Base-by-base conservation (phyloP, 1,140 invertebrate species). In the Drosophila eugracilis region DNA sequence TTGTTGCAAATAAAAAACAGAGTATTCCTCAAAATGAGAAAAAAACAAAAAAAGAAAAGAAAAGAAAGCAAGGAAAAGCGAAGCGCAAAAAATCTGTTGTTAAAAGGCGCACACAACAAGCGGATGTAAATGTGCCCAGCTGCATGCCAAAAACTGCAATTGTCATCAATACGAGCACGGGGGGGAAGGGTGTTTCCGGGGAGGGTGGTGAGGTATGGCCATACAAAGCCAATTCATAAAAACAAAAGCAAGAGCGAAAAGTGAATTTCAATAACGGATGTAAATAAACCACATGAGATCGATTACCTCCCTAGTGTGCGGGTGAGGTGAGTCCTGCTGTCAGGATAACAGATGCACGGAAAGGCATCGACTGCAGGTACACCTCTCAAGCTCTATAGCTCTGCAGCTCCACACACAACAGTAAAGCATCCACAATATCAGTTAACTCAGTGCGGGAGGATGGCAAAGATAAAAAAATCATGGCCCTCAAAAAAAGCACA, bases 281-380 rank as follows among this genome's bases (percentile, higher is more conserved):
- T 86, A 81, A 88, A 86, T 86, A 80, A 86, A 88, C 81, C 81
- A 77, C 81, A 86, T 77, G 83, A 81, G 81, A 86, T 86, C 81
- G 81, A 86, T 86, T 86, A 86, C 81, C 62, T 81, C 63, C 73
- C 62, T 78, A 78, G 81, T 47, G 75, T 78, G 79, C 74, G 60
- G 44, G 76, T 52, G 69, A 57, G 75, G 30, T 52, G 76, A 72
- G 47, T 73, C 76, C 76, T 67, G 72, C 65, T 79, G 76, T 72
- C 79, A 85, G 79, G 79, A 85, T 79, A 84, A 85, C 79, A 84
- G 80, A 84, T 84, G 79, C 80, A 76, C 53, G 53, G 42, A 67
- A 45, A 52, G 24, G 63, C 45, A 59, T 48, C 42, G 71, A 47
- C 26, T 26, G 66, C 66, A 77, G 72, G 65, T 80, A 80, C 54